Conservation (phyloP, 1,140 invertebrate species). For the Temnothorax curvispinosus region DNA sequence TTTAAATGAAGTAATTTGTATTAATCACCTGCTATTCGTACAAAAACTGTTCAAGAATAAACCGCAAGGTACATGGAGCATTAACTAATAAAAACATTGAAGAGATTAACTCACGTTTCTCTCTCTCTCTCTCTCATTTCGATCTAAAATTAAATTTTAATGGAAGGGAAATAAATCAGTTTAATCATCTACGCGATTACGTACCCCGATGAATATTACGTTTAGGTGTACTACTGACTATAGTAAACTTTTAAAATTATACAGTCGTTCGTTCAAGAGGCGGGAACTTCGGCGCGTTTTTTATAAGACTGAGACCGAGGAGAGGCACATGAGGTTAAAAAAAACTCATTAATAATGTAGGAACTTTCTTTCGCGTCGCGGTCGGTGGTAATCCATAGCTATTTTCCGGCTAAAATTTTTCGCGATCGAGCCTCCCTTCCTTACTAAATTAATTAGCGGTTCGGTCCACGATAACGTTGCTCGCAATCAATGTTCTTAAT, state of each 20-base stretch:
- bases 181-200: not conserved
- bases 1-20: conserved; percentile 3
- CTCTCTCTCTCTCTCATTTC: not conserved
- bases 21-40: not conserved
- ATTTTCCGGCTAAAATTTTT: conserved; percentile 22
- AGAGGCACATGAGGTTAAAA: not conserved
- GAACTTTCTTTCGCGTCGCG: not conserved
- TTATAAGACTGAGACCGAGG: not conserved
- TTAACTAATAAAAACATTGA: conserved; percentile 27
- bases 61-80: not conserved
- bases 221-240: not conserved
- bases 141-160: conserved; percentile 29
- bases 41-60: not conserved
- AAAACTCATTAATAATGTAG: conserved; percentile 18
- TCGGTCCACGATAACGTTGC: not conserved
- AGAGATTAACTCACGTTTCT: conserved; percentile 2
- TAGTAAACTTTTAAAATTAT: conserved; percentile 2
- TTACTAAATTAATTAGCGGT: conserved; percentile 34
- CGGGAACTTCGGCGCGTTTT: not conserved
- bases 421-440: not conserved
- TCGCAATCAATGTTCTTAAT: conserved; percentile 32
- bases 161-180: conserved; percentile 22
- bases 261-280: not conserved
- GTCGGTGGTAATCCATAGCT: not conserved
- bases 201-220: not conserved